Base-by-base conservation (phyloP, 2,113 vertebrate species). In the Mohoua ochrocephala region DNA sequence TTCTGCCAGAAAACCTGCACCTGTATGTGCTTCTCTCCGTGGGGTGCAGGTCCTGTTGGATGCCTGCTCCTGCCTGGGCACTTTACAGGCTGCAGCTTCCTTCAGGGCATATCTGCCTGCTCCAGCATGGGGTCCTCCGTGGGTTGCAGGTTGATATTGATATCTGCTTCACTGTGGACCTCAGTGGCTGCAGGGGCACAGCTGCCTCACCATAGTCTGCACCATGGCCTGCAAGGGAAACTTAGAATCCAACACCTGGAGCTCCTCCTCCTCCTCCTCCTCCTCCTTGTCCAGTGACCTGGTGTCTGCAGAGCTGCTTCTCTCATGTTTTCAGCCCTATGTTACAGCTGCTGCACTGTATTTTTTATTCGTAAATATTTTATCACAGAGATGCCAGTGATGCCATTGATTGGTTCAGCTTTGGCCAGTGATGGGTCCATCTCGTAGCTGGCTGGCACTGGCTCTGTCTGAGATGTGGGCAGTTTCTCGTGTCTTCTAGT, bases 381-480 rank as follows among this genome's bases (percentile, higher is more conserved):
- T 64, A 27, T 27, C n/a, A 37, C n/a, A 73, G 33, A 56, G 8
- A 37, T 15, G 4, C 3, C 59, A 45, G 16, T 2, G 3, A 26
- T 39, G 16, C 33, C 8, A 33, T 9, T 49, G 8, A 27, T 12
- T 18, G 11, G 10, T 39, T 69, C 41, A 54, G 13, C 11, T 60
- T 69, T 57, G 23, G 13, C 7, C 15, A 44, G 9, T 1, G 4
- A 9, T 28, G 8, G 2, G 8, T 41, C 14, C 1, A 1, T 13
- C 22, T 15, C 13, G 13, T 11, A 23, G 10, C 5, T 41, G n/a
- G 9, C 68, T 52, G 33, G 54, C 56, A 70, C 12, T 60, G 41
- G 1, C 22, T 50, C 11, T 57, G 11, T 17, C 49, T 6, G 3
- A 47, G 6, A 3, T 70, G 8, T 4, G 7, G 7, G 9, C 7